Base-by-base conservation (phyloP, 2,113 vertebrate genomes). In the Pedetes capensis region DNA sequence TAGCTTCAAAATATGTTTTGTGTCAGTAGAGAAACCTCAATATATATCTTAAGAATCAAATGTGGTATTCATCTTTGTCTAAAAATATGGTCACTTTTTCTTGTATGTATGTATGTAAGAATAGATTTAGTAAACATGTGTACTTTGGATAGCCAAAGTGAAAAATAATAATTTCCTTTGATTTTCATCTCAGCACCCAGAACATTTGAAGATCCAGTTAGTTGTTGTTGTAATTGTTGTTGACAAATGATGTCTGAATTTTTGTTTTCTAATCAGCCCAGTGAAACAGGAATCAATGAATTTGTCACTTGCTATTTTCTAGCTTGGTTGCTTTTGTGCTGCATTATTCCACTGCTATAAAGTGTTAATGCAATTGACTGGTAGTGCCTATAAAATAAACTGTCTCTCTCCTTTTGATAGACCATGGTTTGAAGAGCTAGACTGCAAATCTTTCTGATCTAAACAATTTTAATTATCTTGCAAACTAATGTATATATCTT, bases 231-330 rank as follows among this genome's bases (percentile, higher is more conserved):
- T n/a, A 61, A 6, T 39, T 68, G 42, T 37, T 66, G 32, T 59
- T 89, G 16, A 44, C 14, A 64, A 85, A 76, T 63, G 39, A 39
- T 68, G 23, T 39, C 57, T 89, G 59, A 53, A 25, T 87, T 59
- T 94, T 68, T 84, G n/a, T 69, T 69, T 68, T 78, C 32, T 53
- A 55, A 25, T 84, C 57, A 68, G 86, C 34, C 39, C 88, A 71
- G 20, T 80, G 49, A 87, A 63, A 49, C 57, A 93, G 47, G 9
- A 93, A 83, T 85, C 95, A 85, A 74, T 57, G 64, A 27, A 86
- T 39, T 34, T 96, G 32, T 96, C 63, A 91, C 37, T 96, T 79
- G 82, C 71, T 61, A 44, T 72, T 42, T 69, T 92, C 74, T 53
- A 89, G 18, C n/a, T 55, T 94, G 6, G 64, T 23, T 89, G 34